phyloP scores from a whole-genome alignment of 2,888 invertebrate genomes.

The Notodonta ziczac region DNA sequence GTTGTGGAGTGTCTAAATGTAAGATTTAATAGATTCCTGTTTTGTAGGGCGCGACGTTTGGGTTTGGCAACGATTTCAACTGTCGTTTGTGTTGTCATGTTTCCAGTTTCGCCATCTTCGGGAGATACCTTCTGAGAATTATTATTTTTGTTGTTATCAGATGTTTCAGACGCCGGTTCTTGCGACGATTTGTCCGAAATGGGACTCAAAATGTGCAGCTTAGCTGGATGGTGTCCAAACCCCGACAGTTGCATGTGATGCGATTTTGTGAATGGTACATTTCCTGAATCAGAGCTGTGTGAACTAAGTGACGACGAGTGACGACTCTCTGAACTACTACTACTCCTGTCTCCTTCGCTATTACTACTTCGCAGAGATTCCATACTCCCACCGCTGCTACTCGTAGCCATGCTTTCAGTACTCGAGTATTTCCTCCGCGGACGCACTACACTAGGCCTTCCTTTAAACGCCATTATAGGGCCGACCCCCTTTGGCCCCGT shows the following conservation, averaged over 20 bases:
- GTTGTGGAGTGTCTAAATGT: conserved; percentile 86
- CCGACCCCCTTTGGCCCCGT: conserved; percentile 84
- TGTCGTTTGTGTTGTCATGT: conserved; percentile 73
- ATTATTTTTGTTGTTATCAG: conserved; percentile 91
- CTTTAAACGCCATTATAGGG: conserved; percentile 86
- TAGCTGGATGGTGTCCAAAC: conserved; percentile 89
- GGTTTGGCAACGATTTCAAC: conserved; percentile 83
- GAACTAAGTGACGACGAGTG: conserved; percentile 94
- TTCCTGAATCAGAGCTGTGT: conserved; percentile 92
- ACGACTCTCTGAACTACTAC: conserved; percentile 93
- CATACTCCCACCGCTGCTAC: conserved; percentile 94
- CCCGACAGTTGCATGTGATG: conserved; percentile 87
- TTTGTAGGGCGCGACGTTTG: conserved; percentile 88
- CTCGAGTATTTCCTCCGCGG: conserved; percentile 88
- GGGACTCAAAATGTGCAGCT: conserved; percentile 93
- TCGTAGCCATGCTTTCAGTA: conserved; percentile 94
- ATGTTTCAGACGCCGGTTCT: conserved; percentile 93
- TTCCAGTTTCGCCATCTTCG: conserved; percentile 83
- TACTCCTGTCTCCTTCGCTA: conserved; percentile 94
- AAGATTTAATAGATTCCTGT: conserved; percentile 89
- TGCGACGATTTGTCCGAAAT: conserved; percentile 96
- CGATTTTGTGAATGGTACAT: conserved; percentile 85
- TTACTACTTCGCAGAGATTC: conserved; percentile 94
- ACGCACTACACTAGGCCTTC: conserved; percentile 80
- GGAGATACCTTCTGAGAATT: conserved; percentile 91